A percentile compares a stretch with the other conserved stretches of the same genome.
Conservation (phyloP, 2,113 vertebrate genomes). For the Cygnus atratus region DNA sequence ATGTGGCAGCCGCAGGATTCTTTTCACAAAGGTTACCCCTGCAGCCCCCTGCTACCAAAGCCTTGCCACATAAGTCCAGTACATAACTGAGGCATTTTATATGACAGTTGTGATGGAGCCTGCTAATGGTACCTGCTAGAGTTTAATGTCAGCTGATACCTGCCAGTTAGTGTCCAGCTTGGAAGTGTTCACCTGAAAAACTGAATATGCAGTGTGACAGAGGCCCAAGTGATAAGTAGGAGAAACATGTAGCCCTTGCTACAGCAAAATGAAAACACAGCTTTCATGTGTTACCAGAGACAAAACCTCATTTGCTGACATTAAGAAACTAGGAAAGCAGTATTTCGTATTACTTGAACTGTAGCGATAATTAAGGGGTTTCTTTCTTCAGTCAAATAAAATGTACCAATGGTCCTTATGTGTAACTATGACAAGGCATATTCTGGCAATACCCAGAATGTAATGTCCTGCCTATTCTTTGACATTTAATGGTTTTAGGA, state of each 20-base stretch:
- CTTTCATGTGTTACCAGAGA: not conserved
- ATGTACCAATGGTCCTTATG: not conserved
- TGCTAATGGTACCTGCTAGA: not conserved
- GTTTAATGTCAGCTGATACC: not conserved
- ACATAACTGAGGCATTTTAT: not conserved
- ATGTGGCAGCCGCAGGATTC: no score
- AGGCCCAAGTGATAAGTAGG: not conserved
- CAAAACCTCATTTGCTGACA: not conserved
- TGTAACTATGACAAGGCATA: not conserved
- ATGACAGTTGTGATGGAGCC: not conserved
- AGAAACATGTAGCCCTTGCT: not conserved
- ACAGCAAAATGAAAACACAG: not conserved
- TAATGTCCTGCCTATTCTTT: not conserved
- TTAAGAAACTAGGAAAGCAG: not conserved
- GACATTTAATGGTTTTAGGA: not conserved
- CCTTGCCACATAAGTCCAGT: no score
- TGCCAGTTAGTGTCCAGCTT: not conserved
- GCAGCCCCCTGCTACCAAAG: no score
- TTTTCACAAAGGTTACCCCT: no score
- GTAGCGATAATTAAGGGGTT: no score
- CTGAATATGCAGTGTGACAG: not conserved
- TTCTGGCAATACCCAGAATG: not conserved
- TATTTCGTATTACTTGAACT: not conserved
- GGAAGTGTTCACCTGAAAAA: not conserved
- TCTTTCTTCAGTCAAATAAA: not conserved